Evolutionary conservation across 92 coral and sea anemone genomes (phyloP).

Genomic region (Diadumene lineata): DNA sequence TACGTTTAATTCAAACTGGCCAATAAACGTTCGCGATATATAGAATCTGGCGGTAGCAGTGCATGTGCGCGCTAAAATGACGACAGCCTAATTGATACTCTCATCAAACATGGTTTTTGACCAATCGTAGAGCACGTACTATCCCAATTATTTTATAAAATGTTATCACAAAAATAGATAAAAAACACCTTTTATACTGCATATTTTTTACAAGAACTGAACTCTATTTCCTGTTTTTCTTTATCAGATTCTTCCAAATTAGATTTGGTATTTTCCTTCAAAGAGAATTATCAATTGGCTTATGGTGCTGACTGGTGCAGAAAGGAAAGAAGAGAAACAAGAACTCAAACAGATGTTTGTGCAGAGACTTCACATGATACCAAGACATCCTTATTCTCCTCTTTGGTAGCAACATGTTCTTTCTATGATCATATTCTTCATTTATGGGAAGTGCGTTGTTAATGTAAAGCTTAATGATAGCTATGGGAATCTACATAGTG

Average conservation of each 20-base stretch:
- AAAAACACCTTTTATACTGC: too few species aligned
- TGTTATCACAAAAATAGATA: too few species aligned
- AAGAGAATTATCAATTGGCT: conserved; percentile 77
- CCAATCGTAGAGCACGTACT: too few species aligned
- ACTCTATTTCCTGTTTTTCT: neutral
- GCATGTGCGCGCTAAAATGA: too few species aligned
- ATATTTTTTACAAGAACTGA: too few species aligned
- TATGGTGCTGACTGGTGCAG: conserved; percentile 97
- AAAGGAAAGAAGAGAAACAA: neutral
- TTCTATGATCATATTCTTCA: conserved; percentile 94
- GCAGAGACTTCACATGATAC: conserved; percentile 12
- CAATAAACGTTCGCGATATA: too few species aligned
- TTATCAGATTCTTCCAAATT: conserved; percentile 31
- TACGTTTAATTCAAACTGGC: too few species aligned
- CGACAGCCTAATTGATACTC: too few species aligned
- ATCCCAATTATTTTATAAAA: too few species aligned
- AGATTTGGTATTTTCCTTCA: conserved; percentile 60
- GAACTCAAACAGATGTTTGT: neutral
- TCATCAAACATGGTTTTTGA: too few species aligned
- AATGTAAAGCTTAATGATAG: neutral
- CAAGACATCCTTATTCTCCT: neutral
- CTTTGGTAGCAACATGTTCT: conserved; percentile 87
- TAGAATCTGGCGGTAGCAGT: too few species aligned
- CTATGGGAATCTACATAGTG: too few species aligned
- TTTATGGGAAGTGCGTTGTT: conserved; percentile 65